A percentile compares a stretch with the other conserved stretches of the same genome.
Evolutionary conservation across 2,113 vertebrate genomes (phyloP).

Genomic region (Romanogobio albipinnatus): DNA sequence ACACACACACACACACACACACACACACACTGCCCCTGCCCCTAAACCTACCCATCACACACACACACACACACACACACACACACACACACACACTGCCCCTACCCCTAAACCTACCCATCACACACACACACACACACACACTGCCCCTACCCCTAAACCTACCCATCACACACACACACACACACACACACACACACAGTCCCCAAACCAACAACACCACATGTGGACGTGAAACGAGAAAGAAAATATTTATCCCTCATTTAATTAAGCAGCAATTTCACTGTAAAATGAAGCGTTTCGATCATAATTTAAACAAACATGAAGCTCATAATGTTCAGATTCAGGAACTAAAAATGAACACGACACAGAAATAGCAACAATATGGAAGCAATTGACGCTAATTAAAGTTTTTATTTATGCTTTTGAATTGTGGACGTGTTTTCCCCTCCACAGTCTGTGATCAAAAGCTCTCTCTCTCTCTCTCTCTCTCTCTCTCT

Average conservation of each 20-base stretch:
- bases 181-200: slow-evolving; percentile 32
- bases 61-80: no score
- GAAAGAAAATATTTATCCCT: slow-evolving; percentile 74
- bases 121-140: slow-evolving; percentile 39
- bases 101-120: no score
- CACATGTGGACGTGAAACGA: slow-evolving; percentile 59
- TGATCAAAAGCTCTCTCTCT: not conserved
- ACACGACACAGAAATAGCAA: slow-evolving; percentile 72
- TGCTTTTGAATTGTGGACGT: slow-evolving; percentile 81
- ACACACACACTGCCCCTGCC: no score
- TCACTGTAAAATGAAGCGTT: slow-evolving; percentile 71
- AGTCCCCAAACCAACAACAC: slow-evolving; percentile 65
- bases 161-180: not conserved
- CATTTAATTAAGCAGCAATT: slow-evolving; percentile 76
- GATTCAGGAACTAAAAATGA: slow-evolving; percentile 53
- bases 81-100: no score
- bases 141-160: no score
- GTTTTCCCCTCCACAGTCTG: slow-evolving; percentile 68
- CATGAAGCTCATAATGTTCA: slow-evolving; percentile 48
- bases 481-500: not conserved
- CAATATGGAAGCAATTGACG: slow-evolving; percentile 81
- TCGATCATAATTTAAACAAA: slow-evolving; percentile 70
- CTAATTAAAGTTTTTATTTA: slow-evolving; percentile 83
- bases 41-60: no score
- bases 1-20: no score